Conservation (phyloP, 35 echinoderm and acorn worm species). For the Heliocidaris erythrogramma region DNA sequence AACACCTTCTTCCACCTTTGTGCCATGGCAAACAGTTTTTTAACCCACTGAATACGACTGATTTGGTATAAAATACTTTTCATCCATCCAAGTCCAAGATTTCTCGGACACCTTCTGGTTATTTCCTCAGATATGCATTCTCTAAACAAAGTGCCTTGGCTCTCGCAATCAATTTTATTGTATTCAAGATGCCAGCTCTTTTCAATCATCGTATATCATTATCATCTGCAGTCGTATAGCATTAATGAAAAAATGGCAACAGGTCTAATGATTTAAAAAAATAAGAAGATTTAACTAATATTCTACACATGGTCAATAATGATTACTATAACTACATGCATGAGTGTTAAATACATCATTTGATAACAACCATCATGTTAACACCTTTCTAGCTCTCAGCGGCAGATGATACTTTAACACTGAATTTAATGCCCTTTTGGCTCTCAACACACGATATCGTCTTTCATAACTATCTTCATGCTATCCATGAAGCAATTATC, state of each 20-base stretch:
- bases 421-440: background rate
- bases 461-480: background rate
- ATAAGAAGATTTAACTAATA: background rate
- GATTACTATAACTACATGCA: background rate
- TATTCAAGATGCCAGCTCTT: background rate
- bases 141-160: background rate
- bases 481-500: background rate
- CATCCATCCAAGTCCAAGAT: background rate
- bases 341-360: background rate
- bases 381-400: too few species aligned
- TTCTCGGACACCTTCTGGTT: too few species aligned
- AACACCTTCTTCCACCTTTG: background rate
- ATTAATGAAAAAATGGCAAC: background rate
- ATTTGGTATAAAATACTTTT: background rate
- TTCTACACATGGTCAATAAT: background rate
- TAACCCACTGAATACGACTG: background rate
- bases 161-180: background rate
- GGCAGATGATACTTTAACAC: too few species aligned
- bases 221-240: background rate
- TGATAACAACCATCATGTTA: too few species aligned
- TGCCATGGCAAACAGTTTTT: background rate
- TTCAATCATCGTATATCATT: background rate
- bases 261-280: background rate
- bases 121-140: too few species aligned
- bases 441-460: background rate